Conservation (phyloP, 2,888 invertebrate genomes). For the Chymomyza procnemis region DNA sequence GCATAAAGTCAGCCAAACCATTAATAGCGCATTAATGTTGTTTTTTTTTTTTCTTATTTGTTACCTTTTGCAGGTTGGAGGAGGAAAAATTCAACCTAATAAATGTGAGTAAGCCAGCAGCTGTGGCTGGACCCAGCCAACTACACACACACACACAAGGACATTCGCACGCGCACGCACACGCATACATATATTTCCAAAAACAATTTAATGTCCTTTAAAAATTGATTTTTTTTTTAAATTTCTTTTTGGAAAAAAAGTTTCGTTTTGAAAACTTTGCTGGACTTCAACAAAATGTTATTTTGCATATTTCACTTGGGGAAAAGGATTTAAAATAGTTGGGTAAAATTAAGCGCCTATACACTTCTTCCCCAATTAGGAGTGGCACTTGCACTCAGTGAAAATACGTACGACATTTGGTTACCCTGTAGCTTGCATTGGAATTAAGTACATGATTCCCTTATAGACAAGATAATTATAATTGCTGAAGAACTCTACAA, state of each 20-base stretch:
- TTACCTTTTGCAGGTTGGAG: constrained; percentile 84
- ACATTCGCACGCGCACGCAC: not conserved
- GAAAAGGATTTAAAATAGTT: no score
- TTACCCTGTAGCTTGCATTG: no score
- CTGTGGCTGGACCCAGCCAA: not conserved
- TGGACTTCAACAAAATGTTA: no score
- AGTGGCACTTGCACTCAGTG: no score
- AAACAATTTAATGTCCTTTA: not conserved
- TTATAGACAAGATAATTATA: no score
- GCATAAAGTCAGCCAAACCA: not conserved
- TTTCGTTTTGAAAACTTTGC: no score
- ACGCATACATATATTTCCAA: not conserved
- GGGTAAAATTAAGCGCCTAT: no score
- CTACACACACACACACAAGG: constrained; percentile 4
- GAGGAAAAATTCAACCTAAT: constrained; percentile 91
- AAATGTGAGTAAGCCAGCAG: constrained; percentile 86
- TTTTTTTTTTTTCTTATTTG: constrained; percentile 11
- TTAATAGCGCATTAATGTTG: not conserved
- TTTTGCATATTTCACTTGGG: no score
- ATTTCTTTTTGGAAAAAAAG: not conserved
- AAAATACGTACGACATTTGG: no score
- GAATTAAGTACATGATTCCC: no score
- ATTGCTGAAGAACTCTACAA: no score
- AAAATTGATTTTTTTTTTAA: not conserved
- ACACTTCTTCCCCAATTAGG: no score